These are phyloP conservation scores for Unio pictorum DNA, from an alignment of 2,888 invertebrate genomes.

Conservation along the genomic window DNA sequence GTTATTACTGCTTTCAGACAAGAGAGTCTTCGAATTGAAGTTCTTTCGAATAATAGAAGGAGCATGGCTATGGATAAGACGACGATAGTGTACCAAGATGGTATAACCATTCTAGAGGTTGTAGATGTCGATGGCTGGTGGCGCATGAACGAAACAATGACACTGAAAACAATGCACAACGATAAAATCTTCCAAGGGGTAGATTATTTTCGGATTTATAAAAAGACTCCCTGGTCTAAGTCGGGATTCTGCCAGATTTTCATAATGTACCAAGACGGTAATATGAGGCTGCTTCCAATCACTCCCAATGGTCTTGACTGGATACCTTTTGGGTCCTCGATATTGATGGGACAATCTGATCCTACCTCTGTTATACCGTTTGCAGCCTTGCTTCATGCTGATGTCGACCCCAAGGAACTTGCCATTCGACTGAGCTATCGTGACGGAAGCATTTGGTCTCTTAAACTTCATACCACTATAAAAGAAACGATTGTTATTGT, in stretches of 20 bases:
- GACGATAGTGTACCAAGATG: slow-evolving; percentile 24
- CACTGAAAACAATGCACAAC: slow-evolving; percentile 21
- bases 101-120: slow-evolving; percentile 35
- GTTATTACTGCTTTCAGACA: slow-evolving; percentile 12
- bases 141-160: slow-evolving; percentile 47
- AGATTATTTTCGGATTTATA: slow-evolving; percentile 40
- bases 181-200: slow-evolving; percentile 17
- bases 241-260: slow-evolving; percentile 37
- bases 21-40: too few relatives aligned
- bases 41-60: too few relatives aligned
- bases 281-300: slow-evolving; percentile 39
- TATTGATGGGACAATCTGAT: slow-evolving; percentile 45
- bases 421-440: slow-evolving; percentile 29
- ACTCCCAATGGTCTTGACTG: slow-evolving; percentile 53
- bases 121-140: slow-evolving; percentile 50
- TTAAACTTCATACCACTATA: slow-evolving; percentile 12
- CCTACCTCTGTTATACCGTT: slow-evolving; percentile 25
- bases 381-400: slow-evolving; percentile 37
- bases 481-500: slow-evolving; percentile 19
- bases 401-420: slow-evolving; percentile 30
- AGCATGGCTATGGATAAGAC: too few relatives aligned
- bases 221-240: slow-evolving; percentile 38
- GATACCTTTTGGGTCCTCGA: slow-evolving; percentile 55
- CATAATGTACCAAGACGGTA: slow-evolving; percentile 56
- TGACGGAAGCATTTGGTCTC: slow-evolving; percentile 22